Evolutionary conservation across 2,888 invertebrate species (phyloP).

Genomic region (Lysandra coridon): DNA sequence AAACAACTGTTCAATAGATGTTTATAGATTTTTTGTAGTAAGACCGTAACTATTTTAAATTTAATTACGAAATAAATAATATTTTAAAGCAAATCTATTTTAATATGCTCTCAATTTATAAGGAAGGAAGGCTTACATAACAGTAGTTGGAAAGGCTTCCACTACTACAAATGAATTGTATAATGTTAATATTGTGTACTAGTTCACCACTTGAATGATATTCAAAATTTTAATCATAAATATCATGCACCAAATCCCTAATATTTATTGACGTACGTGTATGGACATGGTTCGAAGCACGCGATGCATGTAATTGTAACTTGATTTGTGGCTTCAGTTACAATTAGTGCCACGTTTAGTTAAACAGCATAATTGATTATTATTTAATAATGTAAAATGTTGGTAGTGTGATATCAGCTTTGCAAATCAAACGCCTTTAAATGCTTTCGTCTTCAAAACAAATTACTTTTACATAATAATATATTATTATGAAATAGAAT

Average conservation of each 20-base stretch:
- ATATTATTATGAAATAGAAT: too few relatives aligned
- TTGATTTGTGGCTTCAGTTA: conserved; percentile 25
- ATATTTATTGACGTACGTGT: neutral
- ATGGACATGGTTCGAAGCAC: neutral
- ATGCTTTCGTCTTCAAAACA: neutral
- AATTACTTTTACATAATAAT: too few relatives aligned
- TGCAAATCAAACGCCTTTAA: neutral
- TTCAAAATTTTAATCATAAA: neutral
- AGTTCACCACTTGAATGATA: neutral
- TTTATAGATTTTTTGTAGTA: too few relatives aligned
- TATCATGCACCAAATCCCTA: conserved; percentile 11
- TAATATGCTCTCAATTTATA: neutral
- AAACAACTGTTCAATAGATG: too few relatives aligned
- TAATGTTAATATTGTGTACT: neutral
- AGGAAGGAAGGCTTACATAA: conserved; percentile 4
- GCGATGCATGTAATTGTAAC: conserved; percentile 19
- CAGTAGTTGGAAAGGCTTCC: neutral
- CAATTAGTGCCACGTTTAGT: conserved; percentile 1
- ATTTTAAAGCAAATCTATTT: neutral
- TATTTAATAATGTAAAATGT: neutral
- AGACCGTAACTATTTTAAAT: neutral
- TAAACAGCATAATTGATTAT: conserved; percentile 7
- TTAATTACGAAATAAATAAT: neutral
- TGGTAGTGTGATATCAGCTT: neutral
- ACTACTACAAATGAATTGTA: neutral